These are phyloP conservation scores for Xestia ashworthii DNA, from an alignment of 2,888 invertebrate genomes.

Conservation along the genomic window DNA sequence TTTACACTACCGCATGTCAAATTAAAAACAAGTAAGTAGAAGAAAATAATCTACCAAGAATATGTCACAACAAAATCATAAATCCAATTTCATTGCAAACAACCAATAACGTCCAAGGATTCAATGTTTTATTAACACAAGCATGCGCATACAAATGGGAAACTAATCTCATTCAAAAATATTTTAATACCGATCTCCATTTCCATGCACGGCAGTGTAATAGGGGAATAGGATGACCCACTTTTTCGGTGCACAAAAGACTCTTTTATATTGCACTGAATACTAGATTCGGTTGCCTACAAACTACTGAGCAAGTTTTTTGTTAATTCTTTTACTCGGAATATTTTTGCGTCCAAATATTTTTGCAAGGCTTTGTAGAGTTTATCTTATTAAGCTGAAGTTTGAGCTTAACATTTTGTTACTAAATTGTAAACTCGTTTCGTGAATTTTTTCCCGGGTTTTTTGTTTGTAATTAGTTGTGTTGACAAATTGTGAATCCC, in stretches of 20 bases:
- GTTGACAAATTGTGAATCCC: slow-evolving; percentile 9
- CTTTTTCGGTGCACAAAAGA: slow-evolving; percentile 82
- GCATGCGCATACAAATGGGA: slow-evolving; percentile 22
- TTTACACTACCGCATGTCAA: too few species aligned
- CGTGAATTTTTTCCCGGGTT: neutral
- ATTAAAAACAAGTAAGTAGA: neutral
- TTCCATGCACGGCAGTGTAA: slow-evolving; percentile 73
- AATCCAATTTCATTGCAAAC: neutral
- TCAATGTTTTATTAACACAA: neutral
- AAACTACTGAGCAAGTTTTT: slow-evolving; percentile 69
- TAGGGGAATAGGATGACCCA: slow-evolving; percentile 80
- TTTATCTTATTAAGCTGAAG: slow-evolving; percentile 50
- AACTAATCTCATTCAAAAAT: slow-evolving; percentile 52
- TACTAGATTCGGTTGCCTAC: slow-evolving; percentile 79
- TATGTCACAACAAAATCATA: neutral
- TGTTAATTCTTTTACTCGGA: slow-evolving; percentile 68
- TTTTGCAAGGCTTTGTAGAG: slow-evolving; percentile 58
- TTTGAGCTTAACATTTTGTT: slow-evolving; percentile 29
- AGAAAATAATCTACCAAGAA: neutral
- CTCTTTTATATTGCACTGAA: slow-evolving; percentile 81
- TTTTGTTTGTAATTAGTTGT: slow-evolving; percentile 18
- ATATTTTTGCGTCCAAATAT: slow-evolving; percentile 60
- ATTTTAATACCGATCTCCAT: slow-evolving; percentile 47
- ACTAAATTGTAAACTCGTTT: slow-evolving; percentile 37
- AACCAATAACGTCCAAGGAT: neutral